Base-by-base conservation (phyloP, 2,797 vertebrate genomes). In the Cyprinodon diabolis region DNA sequence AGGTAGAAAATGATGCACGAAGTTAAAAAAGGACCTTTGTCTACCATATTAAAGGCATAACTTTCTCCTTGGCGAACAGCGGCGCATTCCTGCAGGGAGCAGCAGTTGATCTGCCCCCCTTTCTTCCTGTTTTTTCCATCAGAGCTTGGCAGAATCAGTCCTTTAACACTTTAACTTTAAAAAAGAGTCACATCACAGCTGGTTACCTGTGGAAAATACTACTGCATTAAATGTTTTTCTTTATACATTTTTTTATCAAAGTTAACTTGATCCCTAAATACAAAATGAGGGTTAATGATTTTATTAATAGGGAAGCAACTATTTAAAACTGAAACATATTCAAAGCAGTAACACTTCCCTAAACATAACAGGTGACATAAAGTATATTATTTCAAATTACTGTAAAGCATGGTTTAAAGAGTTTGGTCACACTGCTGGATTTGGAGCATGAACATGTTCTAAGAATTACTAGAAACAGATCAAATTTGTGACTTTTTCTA, bases 1-100 rank as follows among this genome's bases (percentile, higher is more conserved):
- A 99, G 92, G 91, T 97, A 99, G 90, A 99, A 98, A 84, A 99
- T 97, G n/a, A 98, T 96, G 76, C 97, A 96, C 5, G 97, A 97
- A 13, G 98, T 98, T 78, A 99, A 91, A 89, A 99, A 87, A 14
- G 98, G 96, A 30, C 97, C 97, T 81, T 96, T 95, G 89, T 98
- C 98, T 37, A 92, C 90, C 93, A 94, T 94, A 78, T 73, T 91
- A 25, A 75, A 77, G 70, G 79, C 84, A 90, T 87, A 80, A 87
- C 85, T 85, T 43, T 43, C 62, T 47, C 14, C 8, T 35, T n/a
- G 52, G 63, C 23, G 19, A 9, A 71, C 62, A 76, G 62, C 4
- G 13, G 72, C 56, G 77, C 66, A 21, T 69, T 76, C 75, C 60
- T 5, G 0, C 49, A 37, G 19, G 23, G 56, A 68, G 23, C 76